Conservation (phyloP, 92 coral and sea anemone species). For the Palythoa grandis region DNA sequence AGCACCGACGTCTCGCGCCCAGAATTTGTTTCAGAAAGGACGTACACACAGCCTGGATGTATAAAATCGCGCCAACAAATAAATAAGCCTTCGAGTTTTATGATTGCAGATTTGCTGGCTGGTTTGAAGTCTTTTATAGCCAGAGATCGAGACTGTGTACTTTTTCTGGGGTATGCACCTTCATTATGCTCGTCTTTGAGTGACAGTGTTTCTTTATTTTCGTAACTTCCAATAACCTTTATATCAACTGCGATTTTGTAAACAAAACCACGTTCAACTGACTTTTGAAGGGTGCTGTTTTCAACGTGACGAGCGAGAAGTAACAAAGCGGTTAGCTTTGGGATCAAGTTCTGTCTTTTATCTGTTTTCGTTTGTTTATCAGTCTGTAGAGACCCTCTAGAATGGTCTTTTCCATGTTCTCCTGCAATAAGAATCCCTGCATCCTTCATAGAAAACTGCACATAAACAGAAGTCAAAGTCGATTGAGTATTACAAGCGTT, state of each 20-base stretch:
- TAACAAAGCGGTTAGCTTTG: neutral
- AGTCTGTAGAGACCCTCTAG: neutral
- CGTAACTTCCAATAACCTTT: slow-evolving; percentile 10
- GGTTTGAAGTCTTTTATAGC: slow-evolving; percentile 55
- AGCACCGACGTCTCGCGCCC: slow-evolving; percentile 48
- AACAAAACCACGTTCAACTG: neutral
- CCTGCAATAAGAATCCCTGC: slow-evolving; percentile 34
- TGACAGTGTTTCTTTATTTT: neutral
- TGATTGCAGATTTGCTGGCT: slow-evolving; percentile 51
- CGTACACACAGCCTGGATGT: slow-evolving; percentile 76
- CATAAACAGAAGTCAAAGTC: slow-evolving; percentile 44
- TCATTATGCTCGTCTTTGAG: neutral
- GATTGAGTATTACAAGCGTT: slow-evolving; percentile 19
- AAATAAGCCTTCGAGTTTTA: slow-evolving; percentile 50
- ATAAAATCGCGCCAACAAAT: slow-evolving; percentile 60
- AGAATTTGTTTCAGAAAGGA: slow-evolving; percentile 56
- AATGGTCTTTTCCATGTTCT: neutral
- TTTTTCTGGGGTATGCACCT: neutral
- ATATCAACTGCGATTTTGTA: slow-evolving; percentile 25
- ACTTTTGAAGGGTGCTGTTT: slow-evolving; percentile 21
- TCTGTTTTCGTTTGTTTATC: neutral
- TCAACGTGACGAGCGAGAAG: slow-evolving; percentile 24
- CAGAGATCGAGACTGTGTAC: neutral
- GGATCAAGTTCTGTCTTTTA: neutral
- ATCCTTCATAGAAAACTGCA: slow-evolving; percentile 62